A percentile compares a stretch with the other conserved stretches of the same genome.
These are phyloP conservation scores for Drosophila simulans DNA, from an alignment of 1,140 invertebrate genomes.

Conservation along the genomic window DNA sequence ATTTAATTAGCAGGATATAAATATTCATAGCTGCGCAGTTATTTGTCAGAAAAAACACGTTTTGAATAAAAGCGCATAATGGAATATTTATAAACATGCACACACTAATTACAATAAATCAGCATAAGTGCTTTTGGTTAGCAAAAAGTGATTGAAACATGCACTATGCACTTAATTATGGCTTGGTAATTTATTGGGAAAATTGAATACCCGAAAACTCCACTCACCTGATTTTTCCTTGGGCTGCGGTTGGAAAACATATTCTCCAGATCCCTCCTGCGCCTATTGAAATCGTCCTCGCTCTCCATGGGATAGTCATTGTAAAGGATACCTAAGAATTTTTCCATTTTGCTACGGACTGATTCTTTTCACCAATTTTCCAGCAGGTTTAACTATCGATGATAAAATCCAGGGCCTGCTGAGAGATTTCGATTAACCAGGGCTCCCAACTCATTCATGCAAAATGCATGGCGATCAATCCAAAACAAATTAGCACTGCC, in stretches of 20 bases:
- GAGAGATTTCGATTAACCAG: constrained; percentile 5
- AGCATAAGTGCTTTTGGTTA: too few species aligned
- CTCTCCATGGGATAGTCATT: background rate
- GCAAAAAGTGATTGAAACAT: too few species aligned
- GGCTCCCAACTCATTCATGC: background rate
- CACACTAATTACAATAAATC: too few species aligned
- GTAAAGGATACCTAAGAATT: background rate
- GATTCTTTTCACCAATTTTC: background rate
- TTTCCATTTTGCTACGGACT: background rate
- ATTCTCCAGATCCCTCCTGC: fast-evolving
- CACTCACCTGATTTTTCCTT: background rate
- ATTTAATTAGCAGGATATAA: too few species aligned
- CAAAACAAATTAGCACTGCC: constrained; percentile 35
- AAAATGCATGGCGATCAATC: constrained; percentile 31
- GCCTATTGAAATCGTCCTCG: background rate
- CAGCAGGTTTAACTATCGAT: background rate
- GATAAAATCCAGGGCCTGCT: constrained; percentile 7
- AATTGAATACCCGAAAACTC: too few species aligned
- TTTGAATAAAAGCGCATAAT: too few species aligned
- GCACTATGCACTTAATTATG: background rate
- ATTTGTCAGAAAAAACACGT: too few species aligned
- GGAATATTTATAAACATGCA: too few species aligned
- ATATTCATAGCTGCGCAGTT: too few species aligned
- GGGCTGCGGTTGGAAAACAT: background rate
- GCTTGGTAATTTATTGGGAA: background rate